Conservation (phyloP, 2,888 invertebrate genomes). For the Rosalia funebris region DNA sequence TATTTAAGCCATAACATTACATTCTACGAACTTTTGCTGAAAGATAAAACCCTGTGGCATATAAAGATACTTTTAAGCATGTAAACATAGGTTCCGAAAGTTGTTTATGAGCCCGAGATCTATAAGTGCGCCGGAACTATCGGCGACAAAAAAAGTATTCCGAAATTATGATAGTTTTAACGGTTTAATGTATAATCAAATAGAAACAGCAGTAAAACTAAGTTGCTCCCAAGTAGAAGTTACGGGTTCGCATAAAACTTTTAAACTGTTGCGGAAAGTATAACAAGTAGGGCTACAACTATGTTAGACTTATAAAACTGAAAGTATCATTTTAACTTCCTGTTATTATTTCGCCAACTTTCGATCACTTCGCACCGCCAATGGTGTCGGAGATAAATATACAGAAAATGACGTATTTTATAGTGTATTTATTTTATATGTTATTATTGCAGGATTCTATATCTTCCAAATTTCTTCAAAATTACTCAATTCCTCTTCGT, state of each 20-base stretch:
- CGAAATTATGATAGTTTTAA: constrained; percentile 13
- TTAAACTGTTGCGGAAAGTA: constrained; percentile 60
- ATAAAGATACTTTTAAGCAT: background rate
- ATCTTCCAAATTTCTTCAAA: too few species aligned
- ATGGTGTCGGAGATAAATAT: background rate
- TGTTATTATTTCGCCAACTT: constrained; percentile 17
- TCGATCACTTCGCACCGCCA: background rate
- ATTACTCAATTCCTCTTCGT: too few species aligned
- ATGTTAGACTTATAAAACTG: constrained; percentile 53
- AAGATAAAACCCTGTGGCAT: background rate
- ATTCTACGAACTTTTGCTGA: too few species aligned
- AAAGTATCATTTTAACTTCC: constrained; percentile 37
- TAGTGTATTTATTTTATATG: too few species aligned
- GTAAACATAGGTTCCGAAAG: background rate
- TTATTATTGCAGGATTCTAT: too few species aligned
- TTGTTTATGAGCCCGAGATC: background rate
- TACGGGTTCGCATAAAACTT: constrained; percentile 54
- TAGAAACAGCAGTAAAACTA: constrained; percentile 46
- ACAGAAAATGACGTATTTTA: too few species aligned
- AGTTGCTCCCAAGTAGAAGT: constrained; percentile 48
- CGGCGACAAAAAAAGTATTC: background rate
- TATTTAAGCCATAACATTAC: too few species aligned
- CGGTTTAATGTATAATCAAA: constrained; percentile 30
- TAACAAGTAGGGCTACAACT: constrained; percentile 59
- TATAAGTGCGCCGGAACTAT: background rate